A percentile compares a stretch with the other conserved stretches of the same genome.
Evolutionary conservation across 2,888 invertebrate genomes (phyloP).

Genomic region (Plutella xylostella): DNA sequence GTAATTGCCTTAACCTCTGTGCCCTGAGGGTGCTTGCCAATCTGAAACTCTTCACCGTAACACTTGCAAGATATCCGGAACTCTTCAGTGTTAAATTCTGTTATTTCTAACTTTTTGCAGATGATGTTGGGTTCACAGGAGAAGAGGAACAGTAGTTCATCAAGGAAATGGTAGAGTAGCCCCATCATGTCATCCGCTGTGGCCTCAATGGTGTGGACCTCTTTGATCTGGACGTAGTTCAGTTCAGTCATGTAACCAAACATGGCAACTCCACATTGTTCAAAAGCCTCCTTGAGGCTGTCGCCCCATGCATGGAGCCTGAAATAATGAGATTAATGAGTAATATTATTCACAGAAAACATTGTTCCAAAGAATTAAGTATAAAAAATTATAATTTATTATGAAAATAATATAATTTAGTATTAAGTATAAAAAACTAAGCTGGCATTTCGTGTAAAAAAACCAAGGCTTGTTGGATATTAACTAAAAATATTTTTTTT

Average conservation of each 20-base stretch:
- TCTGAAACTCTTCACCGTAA: conserved; percentile 94
- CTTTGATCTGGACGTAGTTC: conserved; percentile 82
- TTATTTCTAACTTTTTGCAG: conserved; percentile 87
- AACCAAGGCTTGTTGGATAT: too few relatives aligned
- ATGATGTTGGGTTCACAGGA: conserved; percentile 92
- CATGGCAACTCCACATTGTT: conserved; percentile 96
- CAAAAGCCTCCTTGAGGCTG: conserved; percentile 88
- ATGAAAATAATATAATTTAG: too few relatives aligned
- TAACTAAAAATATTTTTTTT: too few relatives aligned
- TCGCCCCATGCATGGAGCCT: conserved; percentile 95
- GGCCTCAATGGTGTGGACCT: conserved; percentile 86
- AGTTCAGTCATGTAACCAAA: conserved; percentile 98
- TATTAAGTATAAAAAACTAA: too few relatives aligned
- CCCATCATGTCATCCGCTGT: conserved; percentile 90
- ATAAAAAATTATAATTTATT: too few relatives aligned
- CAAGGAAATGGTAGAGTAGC: conserved; percentile 91
- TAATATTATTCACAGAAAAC: too few relatives aligned
- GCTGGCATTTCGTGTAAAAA: too few relatives aligned
- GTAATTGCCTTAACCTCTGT: conserved; percentile 99
- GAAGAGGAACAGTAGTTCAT: conserved; percentile 94
- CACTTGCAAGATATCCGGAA: conserved; percentile 84
- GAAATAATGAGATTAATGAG: conserved; percentile 19
- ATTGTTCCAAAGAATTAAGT: too few relatives aligned
- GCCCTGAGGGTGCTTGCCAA: conserved; percentile 96
- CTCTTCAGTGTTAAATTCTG: conserved; percentile 85